phyloP scores from a whole-genome alignment of 1,140 invertebrate genomes.

The Drosophila kanapiae region DNA sequence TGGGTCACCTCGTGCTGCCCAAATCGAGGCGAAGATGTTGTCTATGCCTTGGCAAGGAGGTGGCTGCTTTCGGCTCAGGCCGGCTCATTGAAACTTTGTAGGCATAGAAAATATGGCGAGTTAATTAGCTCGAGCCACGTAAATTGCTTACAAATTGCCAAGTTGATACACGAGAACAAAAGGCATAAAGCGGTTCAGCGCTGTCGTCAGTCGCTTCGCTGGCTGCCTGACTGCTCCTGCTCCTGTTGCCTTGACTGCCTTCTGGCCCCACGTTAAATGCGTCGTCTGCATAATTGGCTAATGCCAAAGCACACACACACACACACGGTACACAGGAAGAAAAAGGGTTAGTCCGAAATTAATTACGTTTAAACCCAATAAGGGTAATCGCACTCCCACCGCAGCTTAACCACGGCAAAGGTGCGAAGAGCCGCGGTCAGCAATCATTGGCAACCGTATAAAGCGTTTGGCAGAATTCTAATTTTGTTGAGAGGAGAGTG shows the following conservation, averaged over 20 bases:
- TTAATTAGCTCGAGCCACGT: slow-evolving; percentile 74
- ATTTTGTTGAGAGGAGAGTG: background rate
- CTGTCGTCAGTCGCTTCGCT: slow-evolving; percentile 25
- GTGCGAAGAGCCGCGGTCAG: slow-evolving; percentile 20
- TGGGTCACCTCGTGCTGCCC: slow-evolving; percentile 38
- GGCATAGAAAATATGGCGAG: slow-evolving; percentile 76
- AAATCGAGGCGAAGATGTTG: slow-evolving; percentile 23
- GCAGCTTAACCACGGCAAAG: slow-evolving; percentile 17
- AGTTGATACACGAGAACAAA: slow-evolving; percentile 51
- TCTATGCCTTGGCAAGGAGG: slow-evolving; percentile 14
- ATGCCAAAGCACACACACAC: slow-evolving; percentile 19
- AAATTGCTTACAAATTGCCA: slow-evolving; percentile 75
- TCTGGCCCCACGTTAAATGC: slow-evolving; percentile 25
- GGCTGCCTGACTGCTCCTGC: slow-evolving; percentile 29
- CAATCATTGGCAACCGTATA: slow-evolving; percentile 6
- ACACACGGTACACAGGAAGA: slow-evolving; percentile 18
- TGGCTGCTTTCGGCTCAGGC: slow-evolving; percentile 33
- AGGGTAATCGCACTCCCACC: slow-evolving; percentile 23
- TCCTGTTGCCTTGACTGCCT: slow-evolving; percentile 41
- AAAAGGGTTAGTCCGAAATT: slow-evolving; percentile 9
- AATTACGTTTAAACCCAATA: slow-evolving; percentile 12
- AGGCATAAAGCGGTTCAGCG: slow-evolving; percentile 38
- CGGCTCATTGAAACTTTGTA: slow-evolving; percentile 71
- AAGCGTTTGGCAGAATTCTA: slow-evolving; percentile 8
- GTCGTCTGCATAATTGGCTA: slow-evolving; percentile 49